Conservation (phyloP, 1,140 invertebrate species). For the Drosophila tristis region DNA sequence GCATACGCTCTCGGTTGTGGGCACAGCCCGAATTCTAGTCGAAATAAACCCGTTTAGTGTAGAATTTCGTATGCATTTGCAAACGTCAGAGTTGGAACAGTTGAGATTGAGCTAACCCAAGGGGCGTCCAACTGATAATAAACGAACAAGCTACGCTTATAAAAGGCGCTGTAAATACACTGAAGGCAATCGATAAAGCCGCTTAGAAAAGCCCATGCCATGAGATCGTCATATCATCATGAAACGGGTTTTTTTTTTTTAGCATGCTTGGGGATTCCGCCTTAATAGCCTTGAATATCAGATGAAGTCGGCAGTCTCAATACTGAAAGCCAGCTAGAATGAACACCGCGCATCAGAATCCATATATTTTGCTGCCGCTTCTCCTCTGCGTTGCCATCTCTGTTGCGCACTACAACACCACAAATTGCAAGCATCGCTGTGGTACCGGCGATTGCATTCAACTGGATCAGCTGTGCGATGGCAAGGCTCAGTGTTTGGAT, state of each 20-base stretch:
- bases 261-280: background rate
- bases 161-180: background rate
- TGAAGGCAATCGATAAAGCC: slow-evolving; percentile 5
- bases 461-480: slow-evolving; percentile 85
- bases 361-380: background rate
- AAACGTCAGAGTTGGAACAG: background rate
- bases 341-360: slow-evolving; percentile 12
- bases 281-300: slow-evolving; percentile 11
- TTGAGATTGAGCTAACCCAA: background rate
- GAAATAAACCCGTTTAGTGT: too few relatives aligned
- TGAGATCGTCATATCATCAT: slow-evolving; percentile 25
- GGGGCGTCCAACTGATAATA: slow-evolving; percentile 5
- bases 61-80: background rate
- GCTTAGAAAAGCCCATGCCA: slow-evolving; percentile 32
- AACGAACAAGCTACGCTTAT: background rate
- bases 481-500: slow-evolving; percentile 85
- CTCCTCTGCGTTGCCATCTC: slow-evolving; percentile 9
- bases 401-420: background rate
- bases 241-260: slow-evolving; percentile 26
- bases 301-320: slow-evolving; percentile 22
- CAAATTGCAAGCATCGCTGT: slow-evolving; percentile 23
- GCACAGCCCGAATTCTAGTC: too few relatives aligned
- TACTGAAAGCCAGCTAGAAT: slow-evolving; percentile 16
- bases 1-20: too few relatives aligned
- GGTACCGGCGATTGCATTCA: slow-evolving; percentile 35